Evolutionary conservation across 2,113 vertebrate genomes (phyloP), one percentile per base, ranked within the genome.

Genomic region (Cynoglossus semilaevis): DNA sequence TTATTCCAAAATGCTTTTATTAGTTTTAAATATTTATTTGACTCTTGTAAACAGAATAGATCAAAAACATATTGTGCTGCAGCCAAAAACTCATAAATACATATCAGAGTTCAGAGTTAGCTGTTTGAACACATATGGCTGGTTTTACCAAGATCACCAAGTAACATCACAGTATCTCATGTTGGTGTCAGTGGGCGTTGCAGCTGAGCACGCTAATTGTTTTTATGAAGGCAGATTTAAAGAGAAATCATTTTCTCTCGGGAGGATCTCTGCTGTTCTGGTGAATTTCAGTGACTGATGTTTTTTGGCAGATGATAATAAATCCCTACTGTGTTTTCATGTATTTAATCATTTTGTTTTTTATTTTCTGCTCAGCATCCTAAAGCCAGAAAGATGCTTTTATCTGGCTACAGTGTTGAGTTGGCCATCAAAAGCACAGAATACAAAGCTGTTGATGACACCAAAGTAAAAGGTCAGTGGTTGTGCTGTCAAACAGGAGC

Each of bases 391-490:
- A 94, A 91, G 80, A 92, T 96, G 88, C 91, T 93, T 76, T 89
- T 99, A 49, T 98, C 97, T 81, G 97, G 96, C 44, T 99, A 97
- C 58, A 94, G 94, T 51, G 97, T 99, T 61, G 96, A 98, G 80
- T 89, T 99, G 83, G 96, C 95, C 5, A 94, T 98, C 81, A 99
- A 99, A 88, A 97, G 88, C 80, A 98, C 96, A 14, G 97, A 99
- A 82, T 99, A 99, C 85, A 96, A 95, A 92, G 94, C 93, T 8
- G 74, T 98, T 74, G 96, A 98, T 89, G 96, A 99, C 81, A 89
- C 85, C 0, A 87, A 93, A 77, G 82, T 93, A 61, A 94, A 94
- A 94, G 93, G 96, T 99, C 86, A 64, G 76, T 70, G 42, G 36
- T 35, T 56, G 19, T 58, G 19, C 63, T 54, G 8, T 71, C 34